Evolutionary conservation across 2,113 vertebrate genomes (phyloP).

Genomic region (Crotalus helleri): DNA sequence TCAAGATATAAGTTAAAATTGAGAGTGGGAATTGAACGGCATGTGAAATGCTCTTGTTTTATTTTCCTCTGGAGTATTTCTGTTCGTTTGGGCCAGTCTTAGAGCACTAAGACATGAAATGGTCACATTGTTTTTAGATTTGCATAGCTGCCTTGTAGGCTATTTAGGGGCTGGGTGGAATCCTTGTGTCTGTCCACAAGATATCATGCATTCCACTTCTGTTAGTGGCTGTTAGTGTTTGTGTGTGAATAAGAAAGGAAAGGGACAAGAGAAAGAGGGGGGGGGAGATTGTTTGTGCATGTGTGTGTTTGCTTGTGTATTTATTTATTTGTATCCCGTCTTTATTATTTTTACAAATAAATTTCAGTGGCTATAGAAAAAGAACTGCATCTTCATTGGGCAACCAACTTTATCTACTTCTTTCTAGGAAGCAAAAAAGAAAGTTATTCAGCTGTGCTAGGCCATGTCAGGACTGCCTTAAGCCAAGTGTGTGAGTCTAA

Average conservation of each 20-base stretch:
- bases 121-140: not conserved
- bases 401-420: not conserved
- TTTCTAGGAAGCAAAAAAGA: not conserved
- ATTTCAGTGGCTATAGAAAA: not conserved
- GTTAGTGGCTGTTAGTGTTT: not conserved
- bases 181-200: no score
- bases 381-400: not conserved
- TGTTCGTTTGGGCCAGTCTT: not conserved
- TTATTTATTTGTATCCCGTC: no score
- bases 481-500: not conserved
- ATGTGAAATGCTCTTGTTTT: not conserved
- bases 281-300: not conserved
- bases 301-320: no score
- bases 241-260: not conserved
- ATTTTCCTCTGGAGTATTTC: not conserved
- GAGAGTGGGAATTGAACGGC: not conserved
- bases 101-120: conserved; percentile 14
- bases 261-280: no score
- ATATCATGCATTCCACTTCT: not conserved
- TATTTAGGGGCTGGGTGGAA: not conserved
- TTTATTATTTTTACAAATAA: not conserved
- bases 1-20: not conserved
- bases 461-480: not conserved
- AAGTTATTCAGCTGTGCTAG: not conserved
- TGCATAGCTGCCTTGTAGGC: not conserved